Conservation (phyloP, 2,888 invertebrate genomes). For the Drosophila prostipennis region DNA sequence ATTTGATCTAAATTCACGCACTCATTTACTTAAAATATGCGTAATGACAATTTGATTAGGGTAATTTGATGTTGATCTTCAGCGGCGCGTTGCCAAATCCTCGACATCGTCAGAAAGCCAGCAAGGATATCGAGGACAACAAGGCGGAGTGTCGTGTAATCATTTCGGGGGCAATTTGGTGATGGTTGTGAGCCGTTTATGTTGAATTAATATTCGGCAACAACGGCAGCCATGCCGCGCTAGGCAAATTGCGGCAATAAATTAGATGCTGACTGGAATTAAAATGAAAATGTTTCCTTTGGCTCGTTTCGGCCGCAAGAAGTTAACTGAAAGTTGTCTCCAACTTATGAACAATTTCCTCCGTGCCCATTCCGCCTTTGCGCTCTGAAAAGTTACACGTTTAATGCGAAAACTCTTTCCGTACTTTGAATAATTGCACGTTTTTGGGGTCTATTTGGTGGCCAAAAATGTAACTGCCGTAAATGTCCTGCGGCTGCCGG, state of each 20-base stretch:
- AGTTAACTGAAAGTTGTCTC: slow-evolving; percentile 64
- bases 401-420: slow-evolving; percentile 52
- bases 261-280: slow-evolving; percentile 58
- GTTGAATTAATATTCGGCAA: slow-evolving; percentile 76
- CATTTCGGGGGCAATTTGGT: slow-evolving; percentile 62
- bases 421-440: slow-evolving; percentile 77
- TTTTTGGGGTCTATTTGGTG: slow-evolving; percentile 49
- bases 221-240: slow-evolving; percentile 40
- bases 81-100: slow-evolving; percentile 36
- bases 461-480: slow-evolving; percentile 45
- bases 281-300: slow-evolving; percentile 45
- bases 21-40: slow-evolving; percentile 78
- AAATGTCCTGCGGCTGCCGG: slow-evolving; percentile 38
- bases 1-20: slow-evolving; percentile 73
- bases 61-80: slow-evolving; percentile 76
- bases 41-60: slow-evolving; percentile 78
- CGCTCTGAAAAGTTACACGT: slow-evolving; percentile 41
- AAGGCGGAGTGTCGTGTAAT: slow-evolving; percentile 53
- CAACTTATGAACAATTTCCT: slow-evolving; percentile 66
- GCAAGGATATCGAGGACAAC: slow-evolving; percentile 27
- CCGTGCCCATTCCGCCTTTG: not conserved
- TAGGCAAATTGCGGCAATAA: slow-evolving; percentile 72
- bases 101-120: slow-evolving; percentile 25
- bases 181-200: slow-evolving; percentile 70
- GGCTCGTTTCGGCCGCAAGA: slow-evolving; percentile 28